These are phyloP conservation scores for Pristis pectinata DNA, from an alignment of 2,797 vertebrate genomes.

Conservation along the genomic window DNA sequence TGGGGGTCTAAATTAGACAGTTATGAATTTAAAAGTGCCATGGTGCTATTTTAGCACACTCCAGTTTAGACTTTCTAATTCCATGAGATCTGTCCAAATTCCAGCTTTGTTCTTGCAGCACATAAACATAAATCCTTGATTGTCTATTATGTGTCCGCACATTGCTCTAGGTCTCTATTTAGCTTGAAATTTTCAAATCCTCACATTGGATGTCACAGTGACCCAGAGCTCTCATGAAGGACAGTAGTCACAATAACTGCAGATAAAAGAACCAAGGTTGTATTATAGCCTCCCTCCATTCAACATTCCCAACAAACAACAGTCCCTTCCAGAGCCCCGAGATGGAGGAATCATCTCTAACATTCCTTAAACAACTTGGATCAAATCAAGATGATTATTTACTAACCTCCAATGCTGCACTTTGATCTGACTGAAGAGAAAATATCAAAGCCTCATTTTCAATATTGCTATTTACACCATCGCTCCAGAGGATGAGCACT, in stretches of 20 bases:
- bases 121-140: neutral
- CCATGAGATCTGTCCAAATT: neutral
- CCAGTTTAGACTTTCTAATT: too few relatives aligned
- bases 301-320: neutral
- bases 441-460: neutral
- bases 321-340: neutral
- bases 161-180: neutral
- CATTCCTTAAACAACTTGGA: neutral
- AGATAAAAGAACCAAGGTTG: neutral
- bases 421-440: neutral
- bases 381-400: neutral
- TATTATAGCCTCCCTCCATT: neutral
- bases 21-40: too few relatives aligned
- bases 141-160: neutral
- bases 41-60: too few relatives aligned
- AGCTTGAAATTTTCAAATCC: neutral
- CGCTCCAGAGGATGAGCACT: neutral
- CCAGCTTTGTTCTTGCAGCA: neutral
- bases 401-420: neutral
- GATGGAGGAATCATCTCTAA: neutral
- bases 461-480: neutral
- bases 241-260: neutral
- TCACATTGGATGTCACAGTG: neutral
- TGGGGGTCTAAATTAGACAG: too few relatives aligned
- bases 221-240: neutral